Conservation (phyloP, 1,140 invertebrate species). For the Heliconius hewitsoni region DNA sequence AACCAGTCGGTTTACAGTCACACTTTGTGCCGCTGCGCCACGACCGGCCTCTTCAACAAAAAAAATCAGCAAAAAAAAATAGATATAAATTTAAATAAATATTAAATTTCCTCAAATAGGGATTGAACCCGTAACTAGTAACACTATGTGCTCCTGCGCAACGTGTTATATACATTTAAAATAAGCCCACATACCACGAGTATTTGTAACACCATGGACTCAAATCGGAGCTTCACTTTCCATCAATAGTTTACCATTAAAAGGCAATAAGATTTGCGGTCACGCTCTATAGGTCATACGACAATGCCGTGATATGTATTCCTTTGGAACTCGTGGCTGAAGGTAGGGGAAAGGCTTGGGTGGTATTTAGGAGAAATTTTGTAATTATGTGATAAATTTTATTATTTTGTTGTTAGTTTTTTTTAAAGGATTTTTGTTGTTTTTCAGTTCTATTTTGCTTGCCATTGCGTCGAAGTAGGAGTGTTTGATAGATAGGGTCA, state of each 20-base stretch:
- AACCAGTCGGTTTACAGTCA: too few relatives aligned
- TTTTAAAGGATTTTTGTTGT: not conserved
- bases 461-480: not conserved
- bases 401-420: not conserved
- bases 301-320: conserved; percentile 22
- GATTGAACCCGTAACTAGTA: too few relatives aligned
- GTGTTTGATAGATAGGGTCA: not conserved
- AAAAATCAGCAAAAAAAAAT: too few relatives aligned
- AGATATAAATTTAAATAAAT: too few relatives aligned
- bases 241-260: conserved; percentile 21
- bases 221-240: conserved; percentile 18
- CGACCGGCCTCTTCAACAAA: too few relatives aligned
- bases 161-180: too few relatives aligned
- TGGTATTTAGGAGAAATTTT: conserved; percentile 10
- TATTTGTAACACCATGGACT: not conserved
- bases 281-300: conserved; percentile 20
- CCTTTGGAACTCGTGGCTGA: not conserved
- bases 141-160: too few relatives aligned
- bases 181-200: not conserved
- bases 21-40: too few relatives aligned
- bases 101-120: too few relatives aligned
- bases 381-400: not conserved
- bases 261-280: conserved; percentile 22
- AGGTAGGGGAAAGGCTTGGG: not conserved
- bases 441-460: not conserved